Evolutionary conservation across 2,888 invertebrate species (phyloP), one percentile per base, ranked within the genome.

Genomic region (Pegoplata infirma): DNA sequence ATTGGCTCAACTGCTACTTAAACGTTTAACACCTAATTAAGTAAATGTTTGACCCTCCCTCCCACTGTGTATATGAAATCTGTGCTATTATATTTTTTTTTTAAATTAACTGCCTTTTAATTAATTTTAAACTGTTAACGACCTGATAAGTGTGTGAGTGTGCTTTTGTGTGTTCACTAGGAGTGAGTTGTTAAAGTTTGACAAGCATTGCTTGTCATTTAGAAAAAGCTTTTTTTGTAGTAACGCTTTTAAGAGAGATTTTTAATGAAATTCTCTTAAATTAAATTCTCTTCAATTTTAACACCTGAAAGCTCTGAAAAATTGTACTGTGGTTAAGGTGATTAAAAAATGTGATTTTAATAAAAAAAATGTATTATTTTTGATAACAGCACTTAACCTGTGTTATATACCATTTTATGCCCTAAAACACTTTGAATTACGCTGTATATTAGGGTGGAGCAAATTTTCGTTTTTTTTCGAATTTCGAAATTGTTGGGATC

Each of bases 211-310:
- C 0, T 28, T 32, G 19, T 19, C n/a, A n/a, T n/a, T n/a, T n/a
- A n/a, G n/a, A 14, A 53, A 71, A 61, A 71, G 71, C 71, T 71
- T 61, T 69, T n/a, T 51, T 36, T 53, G 8, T 2, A 32, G 25
- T 3, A 49, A 63, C 63, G 64, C 69, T 69, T 64, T 21, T 10
- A 36, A 21, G 14, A 71, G 61, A 53, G 28, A n/a, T 25, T 46
- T 28, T 28, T 3, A n/a, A 16, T 12, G 3, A 6, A 7, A n/a
- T n/a, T n/a, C n/a, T n/a, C n/a, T n/a, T n/a, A n/a, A n/a, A 3
- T 59, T 47, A 8, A 17, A 5, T 47, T 12, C 25, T 61, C 10
- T 4, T 21, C 1, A 19, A n/a, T 63, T 49, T 17, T 49, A 55
- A 46, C 28, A 67, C 46, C 14, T 55, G 46, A 55, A 55, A 55